Evolutionary conservation across 2,113 vertebrate species (phyloP).

Genomic region (Pelusios castaneus): DNA sequence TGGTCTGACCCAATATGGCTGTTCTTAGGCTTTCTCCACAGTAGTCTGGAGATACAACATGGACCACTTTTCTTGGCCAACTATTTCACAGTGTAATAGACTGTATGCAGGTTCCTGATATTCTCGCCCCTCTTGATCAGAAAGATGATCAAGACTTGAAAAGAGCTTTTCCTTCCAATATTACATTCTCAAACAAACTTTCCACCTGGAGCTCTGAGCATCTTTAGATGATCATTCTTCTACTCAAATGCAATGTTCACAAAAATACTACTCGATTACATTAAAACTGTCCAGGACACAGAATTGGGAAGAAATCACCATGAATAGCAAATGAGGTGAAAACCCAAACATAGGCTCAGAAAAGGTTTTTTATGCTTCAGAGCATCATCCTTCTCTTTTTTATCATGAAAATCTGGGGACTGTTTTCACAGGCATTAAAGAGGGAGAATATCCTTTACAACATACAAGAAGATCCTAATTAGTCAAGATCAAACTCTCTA

Average conservation of each 20-base stretch:
- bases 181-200: neutral
- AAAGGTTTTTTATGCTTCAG: neutral
- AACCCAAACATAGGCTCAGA: neutral
- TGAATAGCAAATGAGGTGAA: neutral
- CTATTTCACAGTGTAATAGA: neutral
- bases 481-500: neutral
- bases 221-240: neutral
- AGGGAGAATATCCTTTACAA: neutral
- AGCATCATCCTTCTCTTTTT: neutral
- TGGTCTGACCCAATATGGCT: neutral
- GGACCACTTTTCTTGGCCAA: neutral
- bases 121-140: neutral
- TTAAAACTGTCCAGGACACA: neutral
- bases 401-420: rapidly evolving
- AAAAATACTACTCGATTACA: neutral
- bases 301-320: neutral
- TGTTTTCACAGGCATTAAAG: neutral
- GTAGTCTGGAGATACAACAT: neutral
- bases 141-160: neutral
- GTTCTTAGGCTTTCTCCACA: neutral
- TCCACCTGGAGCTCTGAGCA: neutral
- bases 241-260: neutral
- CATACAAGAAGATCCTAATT: rapidly evolving
- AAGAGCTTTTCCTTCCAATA: neutral
- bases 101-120: neutral